Conservation (phyloP, 2,113 vertebrate genomes). For the Ascaphus truei region DNA sequence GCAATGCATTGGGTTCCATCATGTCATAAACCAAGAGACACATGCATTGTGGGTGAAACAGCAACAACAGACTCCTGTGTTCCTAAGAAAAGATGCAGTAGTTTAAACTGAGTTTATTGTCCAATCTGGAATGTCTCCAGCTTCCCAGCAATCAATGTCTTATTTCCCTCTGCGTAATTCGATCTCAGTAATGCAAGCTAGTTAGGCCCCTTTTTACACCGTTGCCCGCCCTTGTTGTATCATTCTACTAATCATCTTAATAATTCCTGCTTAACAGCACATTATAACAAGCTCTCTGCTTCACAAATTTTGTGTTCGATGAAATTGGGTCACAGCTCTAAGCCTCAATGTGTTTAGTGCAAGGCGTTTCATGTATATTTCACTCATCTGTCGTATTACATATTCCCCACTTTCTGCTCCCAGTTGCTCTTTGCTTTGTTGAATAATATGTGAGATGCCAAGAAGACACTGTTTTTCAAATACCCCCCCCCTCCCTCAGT, state of each 20-base stretch:
- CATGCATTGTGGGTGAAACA: no score
- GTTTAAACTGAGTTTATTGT: background rate
- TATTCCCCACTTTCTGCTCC: background rate
- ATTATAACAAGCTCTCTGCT: constrained; percentile 15
- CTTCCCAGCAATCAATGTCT: background rate
- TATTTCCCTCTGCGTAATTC: constrained; percentile 3
- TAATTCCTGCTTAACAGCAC: constrained; percentile 18
- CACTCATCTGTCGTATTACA: constrained; percentile 9
- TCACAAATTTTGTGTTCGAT: constrained; percentile 12
- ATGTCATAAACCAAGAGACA: no score
- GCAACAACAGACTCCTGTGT: no score
- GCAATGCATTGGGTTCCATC: no score
- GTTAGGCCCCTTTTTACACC: background rate
- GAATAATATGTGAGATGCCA: constrained; percentile 11
- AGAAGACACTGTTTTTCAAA: constrained; percentile 14
- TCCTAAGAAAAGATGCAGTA: background rate
- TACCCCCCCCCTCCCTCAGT: no score
- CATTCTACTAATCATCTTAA: constrained; percentile 4
- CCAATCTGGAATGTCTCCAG: background rate
- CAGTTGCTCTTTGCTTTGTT: constrained; percentile 18
- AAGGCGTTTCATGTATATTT: constrained; percentile 21
- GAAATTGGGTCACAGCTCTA: constrained; percentile 20
- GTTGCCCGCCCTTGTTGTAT: constrained; percentile 14
- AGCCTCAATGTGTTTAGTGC: constrained; percentile 23
- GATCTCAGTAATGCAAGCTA: constrained; percentile 8